These are phyloP conservation scores for Eleginops maclovinus DNA, from an alignment of 2,113 vertebrate genomes.

Conservation along the genomic window DNA sequence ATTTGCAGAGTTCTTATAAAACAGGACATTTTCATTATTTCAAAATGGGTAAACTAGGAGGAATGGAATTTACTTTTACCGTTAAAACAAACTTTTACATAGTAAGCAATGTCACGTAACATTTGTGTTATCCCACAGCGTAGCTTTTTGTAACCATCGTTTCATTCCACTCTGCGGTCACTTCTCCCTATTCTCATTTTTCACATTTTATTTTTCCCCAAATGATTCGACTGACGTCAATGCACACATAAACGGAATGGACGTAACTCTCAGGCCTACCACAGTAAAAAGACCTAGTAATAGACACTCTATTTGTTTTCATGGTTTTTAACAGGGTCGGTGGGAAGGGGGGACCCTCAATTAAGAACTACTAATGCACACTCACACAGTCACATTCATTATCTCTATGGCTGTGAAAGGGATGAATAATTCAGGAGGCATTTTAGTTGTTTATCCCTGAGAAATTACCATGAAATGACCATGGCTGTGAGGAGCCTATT, in stretches of 20 bases:
- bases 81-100: conserved; percentile 14
- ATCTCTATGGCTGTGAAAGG: conserved; percentile 53
- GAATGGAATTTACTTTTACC: conserved; percentile 1
- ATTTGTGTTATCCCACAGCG: conserved; percentile 39
- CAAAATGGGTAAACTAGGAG: neutral
- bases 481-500: conserved; percentile 45
- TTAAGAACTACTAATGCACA: conserved; percentile 51
- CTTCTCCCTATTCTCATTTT: conserved; percentile 52
- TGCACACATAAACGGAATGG: conserved; percentile 62
- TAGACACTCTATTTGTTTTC: conserved; percentile 65
- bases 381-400: conserved; percentile 51
- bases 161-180: conserved; percentile 43
- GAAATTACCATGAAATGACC: conserved; percentile 56
- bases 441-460: conserved; percentile 64
- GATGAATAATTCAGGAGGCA: conserved; percentile 68
- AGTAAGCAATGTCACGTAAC: conserved; percentile 41
- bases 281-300: conserved; percentile 59
- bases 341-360: conserved; percentile 9
- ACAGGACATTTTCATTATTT: conserved; percentile 4
- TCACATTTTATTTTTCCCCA: conserved; percentile 61
- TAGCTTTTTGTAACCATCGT: conserved; percentile 36
- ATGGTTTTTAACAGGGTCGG: conserved; percentile 50
- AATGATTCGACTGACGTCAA: conserved; percentile 68
- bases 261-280: conserved; percentile 64
- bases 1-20: conserved; percentile 14